Evolutionary conservation across 2,797 vertebrate species (phyloP).

Genomic region (Mastacembelus armatus): DNA sequence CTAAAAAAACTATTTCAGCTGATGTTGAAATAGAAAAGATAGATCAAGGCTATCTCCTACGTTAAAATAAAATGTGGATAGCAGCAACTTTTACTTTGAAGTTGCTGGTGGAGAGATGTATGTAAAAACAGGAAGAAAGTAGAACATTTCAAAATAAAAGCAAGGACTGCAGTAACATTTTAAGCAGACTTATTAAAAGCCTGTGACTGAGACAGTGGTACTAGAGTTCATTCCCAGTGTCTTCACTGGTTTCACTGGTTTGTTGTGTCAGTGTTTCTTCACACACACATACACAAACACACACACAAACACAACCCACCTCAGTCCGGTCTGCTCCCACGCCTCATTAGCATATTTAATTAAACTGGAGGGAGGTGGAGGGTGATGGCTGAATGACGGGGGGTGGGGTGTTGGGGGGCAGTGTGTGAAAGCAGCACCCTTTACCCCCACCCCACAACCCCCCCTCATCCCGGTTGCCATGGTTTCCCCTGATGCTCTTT

Average conservation of each 20-base stretch:
- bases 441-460: slow-evolving; percentile 34
- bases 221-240: neutral
- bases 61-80: neutral
- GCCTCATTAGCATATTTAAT: slow-evolving; percentile 99
- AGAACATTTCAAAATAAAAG: neutral
- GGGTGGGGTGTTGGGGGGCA: slow-evolving; percentile 82
- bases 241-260: neutral
- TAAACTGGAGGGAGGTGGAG: slow-evolving; percentile 77
- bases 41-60: no score
- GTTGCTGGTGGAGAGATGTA: no score
- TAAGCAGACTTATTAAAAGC: neutral
- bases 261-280: neutral
- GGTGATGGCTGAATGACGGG: slow-evolving; percentile 51
- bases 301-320: no score
- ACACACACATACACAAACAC: no score
- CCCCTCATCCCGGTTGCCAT: slow-evolving; percentile 62
- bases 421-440: slow-evolving; percentile 86
- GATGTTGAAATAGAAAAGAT: neutral
- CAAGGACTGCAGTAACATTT: neutral
- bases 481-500: slow-evolving; percentile 93
- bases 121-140: no score
- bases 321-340: slow-evolving; percentile 88
- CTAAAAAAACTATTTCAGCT: no score
- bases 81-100: slow-evolving; percentile 1
- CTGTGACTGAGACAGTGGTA: neutral